Base-by-base conservation (phyloP, 2,113 vertebrate genomes). In the Spizaetus ornatus region DNA sequence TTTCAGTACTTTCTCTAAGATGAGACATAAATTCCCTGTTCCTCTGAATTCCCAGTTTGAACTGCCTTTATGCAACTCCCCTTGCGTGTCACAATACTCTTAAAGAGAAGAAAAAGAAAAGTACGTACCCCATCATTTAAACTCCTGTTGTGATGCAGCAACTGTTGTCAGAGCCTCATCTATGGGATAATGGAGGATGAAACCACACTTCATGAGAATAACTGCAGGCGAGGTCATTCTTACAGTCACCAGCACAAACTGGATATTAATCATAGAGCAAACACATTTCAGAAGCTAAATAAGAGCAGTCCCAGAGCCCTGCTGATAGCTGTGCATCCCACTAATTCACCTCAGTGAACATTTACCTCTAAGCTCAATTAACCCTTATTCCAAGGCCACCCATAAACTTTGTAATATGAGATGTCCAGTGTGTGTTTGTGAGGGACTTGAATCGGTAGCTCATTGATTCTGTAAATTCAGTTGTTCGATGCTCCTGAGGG, bases 341-440 rank as follows among this genome's bases (percentile, higher is more conserved):
- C 98, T 98, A 98, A 98, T 98, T 98, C 96, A 97, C 97, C 97
- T 98, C 96, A 82, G 96, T 97, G 97, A 97, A 91, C 97, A 96
- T 94, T 96, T 91, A 97, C 96, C 95, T 98, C 97, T 96, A 93
- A 98, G 98, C 97, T 97, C 98, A 98, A 98, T 98, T 98, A 98
- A 98, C 98, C 97, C 97, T 97, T 97, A 96, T 97, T 97, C 96
- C 95, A 98, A 96, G 97, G 98, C 98, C 95, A 97, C 97, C 97
- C 96, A 97, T 98, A 98, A 98, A 98, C 97, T 97, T 97, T 12
- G 91, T 92, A 85, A 76, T 66, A 91, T 55, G 76, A 88, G 94
- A 82, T 45, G 45, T 71, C 91, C 23, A 71, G 32, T 48, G 66
- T 38, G 52, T 87, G 67, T 50, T 86, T 93, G 67, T 78, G 83